Conservation (phyloP, 2,888 invertebrate genomes). For the Cryptocephalus primarius region DNA sequence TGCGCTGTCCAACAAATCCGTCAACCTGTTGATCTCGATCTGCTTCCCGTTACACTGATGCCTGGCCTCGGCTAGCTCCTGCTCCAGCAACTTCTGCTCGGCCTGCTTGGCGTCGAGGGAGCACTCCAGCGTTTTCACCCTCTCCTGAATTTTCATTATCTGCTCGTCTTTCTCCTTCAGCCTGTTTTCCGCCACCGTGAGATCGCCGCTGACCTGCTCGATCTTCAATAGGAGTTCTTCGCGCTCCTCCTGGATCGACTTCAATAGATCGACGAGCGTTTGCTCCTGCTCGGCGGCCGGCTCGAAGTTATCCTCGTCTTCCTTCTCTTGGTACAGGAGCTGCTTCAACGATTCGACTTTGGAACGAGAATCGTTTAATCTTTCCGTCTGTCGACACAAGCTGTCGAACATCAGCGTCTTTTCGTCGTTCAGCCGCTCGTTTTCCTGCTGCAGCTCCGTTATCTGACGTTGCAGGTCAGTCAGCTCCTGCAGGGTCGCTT, state of each 20-base stretch:
- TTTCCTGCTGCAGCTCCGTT: conserved; percentile 77
- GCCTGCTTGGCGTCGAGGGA: conserved; percentile 62
- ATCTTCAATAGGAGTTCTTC: conserved; percentile 63
- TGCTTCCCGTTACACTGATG: conserved; percentile 65
- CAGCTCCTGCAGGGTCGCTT: conserved; percentile 87
- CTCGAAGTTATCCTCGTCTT: conserved; percentile 43
- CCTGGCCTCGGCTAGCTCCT: conserved; percentile 57
- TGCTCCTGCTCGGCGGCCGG: conserved; percentile 61
- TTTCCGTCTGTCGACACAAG: conserved; percentile 83
- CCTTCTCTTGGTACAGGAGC: conserved; percentile 59
- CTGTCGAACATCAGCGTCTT: conserved; percentile 84
- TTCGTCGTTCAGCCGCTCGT: conserved; percentile 78
- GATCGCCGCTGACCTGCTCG: conserved; percentile 63
- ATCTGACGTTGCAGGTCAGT: conserved; percentile 82
- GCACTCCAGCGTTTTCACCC: conserved; percentile 59
- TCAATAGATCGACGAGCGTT: conserved; percentile 72
- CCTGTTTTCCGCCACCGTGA: conserved; percentile 47
- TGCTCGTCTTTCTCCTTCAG: conserved; percentile 45
- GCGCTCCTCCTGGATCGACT: conserved; percentile 72
- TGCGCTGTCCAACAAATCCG: conserved; percentile 72
- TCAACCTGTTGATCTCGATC: conserved; percentile 69
- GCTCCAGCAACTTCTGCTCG: conserved; percentile 64
- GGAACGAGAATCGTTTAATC: conserved; percentile 75
- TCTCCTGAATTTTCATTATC: conserved; percentile 56
- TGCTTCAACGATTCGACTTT: conserved; percentile 79